Conservation (phyloP, 2,888 invertebrate genomes). For the Tinea semifulvella region DNA sequence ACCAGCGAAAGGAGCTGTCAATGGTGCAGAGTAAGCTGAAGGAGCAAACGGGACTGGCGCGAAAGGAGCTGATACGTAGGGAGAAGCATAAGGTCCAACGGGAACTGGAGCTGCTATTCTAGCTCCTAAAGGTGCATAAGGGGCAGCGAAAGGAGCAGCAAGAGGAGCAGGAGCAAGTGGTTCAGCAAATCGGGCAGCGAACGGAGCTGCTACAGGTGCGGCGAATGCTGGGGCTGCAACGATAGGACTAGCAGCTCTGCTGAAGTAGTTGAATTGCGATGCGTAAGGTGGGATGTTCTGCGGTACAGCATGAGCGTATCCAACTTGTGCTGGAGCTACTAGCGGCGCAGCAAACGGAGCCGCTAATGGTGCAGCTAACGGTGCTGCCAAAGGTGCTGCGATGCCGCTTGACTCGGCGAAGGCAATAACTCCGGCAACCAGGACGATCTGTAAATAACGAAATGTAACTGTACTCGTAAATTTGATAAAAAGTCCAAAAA, state of each 20-base stretch:
- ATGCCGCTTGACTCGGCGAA: constrained; percentile 39
- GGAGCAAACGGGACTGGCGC: constrained; percentile 22
- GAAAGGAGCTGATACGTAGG: constrained; percentile 22
- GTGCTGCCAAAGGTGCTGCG: constrained; percentile 33
- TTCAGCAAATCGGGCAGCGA: constrained; percentile 22
- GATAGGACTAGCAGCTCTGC: constrained; percentile 44
- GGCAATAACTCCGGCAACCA: constrained; percentile 44
- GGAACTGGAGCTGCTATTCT: constrained; percentile 22
- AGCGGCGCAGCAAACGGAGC: constrained; percentile 40
- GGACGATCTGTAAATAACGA: constrained; percentile 43
- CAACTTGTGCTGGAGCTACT: constrained; percentile 63
- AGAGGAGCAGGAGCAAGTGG: constrained; percentile 21
- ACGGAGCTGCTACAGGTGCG: constrained; percentile 22
- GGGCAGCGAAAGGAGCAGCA: constrained; percentile 26
- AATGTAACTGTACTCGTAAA: constrained; percentile 10
- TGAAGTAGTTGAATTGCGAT: constrained; percentile 66
- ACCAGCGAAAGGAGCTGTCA: constrained; percentile 22
- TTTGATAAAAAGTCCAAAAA: neutral
- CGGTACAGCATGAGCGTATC: constrained; percentile 67
- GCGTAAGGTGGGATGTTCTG: constrained; percentile 71
- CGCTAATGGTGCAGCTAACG: constrained; percentile 37
- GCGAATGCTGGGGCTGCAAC: constrained; percentile 32
- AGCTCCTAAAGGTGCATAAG: constrained; percentile 26
- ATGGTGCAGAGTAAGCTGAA: constrained; percentile 23
- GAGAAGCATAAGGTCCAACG: constrained; percentile 12